Percentiles rank a stretch among this genome's conserved stretches.
Evolutionary conservation across 2,797 vertebrate species (phyloP).

Genomic region (Lepus oiostolus): DNA sequence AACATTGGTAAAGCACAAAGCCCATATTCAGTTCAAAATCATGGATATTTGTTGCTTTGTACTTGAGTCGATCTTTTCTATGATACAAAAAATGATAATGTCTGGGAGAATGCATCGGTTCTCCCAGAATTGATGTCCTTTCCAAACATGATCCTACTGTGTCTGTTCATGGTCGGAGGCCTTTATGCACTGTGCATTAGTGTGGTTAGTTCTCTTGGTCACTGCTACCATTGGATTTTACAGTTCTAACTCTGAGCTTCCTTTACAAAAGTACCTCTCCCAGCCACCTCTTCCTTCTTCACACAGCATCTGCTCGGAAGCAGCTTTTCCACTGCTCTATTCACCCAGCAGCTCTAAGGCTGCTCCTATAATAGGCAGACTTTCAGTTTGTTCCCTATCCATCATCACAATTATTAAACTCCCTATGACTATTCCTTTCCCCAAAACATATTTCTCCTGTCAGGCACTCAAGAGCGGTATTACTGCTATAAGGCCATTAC

Average conservation of each 20-base stretch:
- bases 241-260: not conserved
- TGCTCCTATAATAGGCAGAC: constrained; percentile 2
- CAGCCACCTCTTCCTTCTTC: not conserved
- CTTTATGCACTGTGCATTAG: not conserved
- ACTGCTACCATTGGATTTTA: not conserved
- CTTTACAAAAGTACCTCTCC: not conserved
- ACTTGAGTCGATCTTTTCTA: not conserved
- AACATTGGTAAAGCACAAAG: not conserved
- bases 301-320: not conserved
- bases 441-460: constrained; percentile 44
- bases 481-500: constrained; percentile 18
- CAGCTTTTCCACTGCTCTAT: not conserved
- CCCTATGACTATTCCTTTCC: not conserved
- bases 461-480: constrained; percentile 30
- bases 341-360: not conserved
- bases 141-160: constrained; percentile 52
- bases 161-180: not conserved
- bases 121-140: constrained; percentile 23
- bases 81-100: not conserved
- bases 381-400: not conserved
- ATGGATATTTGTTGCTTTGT: not conserved
- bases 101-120: not conserved
- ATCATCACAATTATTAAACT: constrained; percentile 60
- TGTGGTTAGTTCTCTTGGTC: not conserved
- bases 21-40: not conserved